Percentiles rank a stretch among this genome's conserved stretches.
phyloP scores from a whole-genome alignment of 2,113 vertebrate genomes.

The Clarias gariepinus region DNA sequence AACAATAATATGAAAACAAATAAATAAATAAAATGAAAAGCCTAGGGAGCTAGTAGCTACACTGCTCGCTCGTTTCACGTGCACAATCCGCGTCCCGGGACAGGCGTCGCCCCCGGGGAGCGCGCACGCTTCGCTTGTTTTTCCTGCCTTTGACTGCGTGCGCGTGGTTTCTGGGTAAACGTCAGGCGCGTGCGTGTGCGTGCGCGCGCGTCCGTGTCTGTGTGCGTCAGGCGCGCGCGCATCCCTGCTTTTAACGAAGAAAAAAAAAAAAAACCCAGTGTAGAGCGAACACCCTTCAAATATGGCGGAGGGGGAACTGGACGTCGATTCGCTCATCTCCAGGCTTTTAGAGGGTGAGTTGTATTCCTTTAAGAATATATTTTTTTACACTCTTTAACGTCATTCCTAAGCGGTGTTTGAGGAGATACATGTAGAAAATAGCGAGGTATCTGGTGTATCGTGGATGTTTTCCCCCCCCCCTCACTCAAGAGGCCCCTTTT shows the following conservation, averaged over 20 bases:
- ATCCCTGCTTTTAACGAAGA: not conserved
- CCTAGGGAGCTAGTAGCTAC: not conserved
- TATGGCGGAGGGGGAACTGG: slow-evolving; percentile 98
- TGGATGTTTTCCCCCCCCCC: too few relatives aligned
- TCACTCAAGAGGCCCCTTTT: not conserved
- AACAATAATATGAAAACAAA: not conserved
- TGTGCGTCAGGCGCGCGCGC: not conserved
- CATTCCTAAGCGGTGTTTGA: not conserved
- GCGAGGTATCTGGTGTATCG: not conserved
- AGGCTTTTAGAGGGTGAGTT: slow-evolving; percentile 92
- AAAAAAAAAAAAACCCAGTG: not conserved
- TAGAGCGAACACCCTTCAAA: slow-evolving; percentile 59
- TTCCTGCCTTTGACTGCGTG: not conserved
- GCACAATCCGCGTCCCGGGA: not conserved
- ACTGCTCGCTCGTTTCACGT: too few relatives aligned
- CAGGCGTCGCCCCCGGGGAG: not conserved
- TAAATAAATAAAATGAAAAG: too few relatives aligned
- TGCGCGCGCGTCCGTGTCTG: not conserved
- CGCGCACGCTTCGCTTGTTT: not conserved
- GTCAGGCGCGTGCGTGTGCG: not conserved
- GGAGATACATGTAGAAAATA: not conserved
- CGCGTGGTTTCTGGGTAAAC: not conserved
- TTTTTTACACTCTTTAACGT: not conserved
- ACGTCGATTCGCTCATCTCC: slow-evolving; percentile 95
- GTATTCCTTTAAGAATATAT: not conserved